Evolutionary conservation across 2,888 invertebrate genomes (phyloP).

Genomic region (Sycophila texana): DNA sequence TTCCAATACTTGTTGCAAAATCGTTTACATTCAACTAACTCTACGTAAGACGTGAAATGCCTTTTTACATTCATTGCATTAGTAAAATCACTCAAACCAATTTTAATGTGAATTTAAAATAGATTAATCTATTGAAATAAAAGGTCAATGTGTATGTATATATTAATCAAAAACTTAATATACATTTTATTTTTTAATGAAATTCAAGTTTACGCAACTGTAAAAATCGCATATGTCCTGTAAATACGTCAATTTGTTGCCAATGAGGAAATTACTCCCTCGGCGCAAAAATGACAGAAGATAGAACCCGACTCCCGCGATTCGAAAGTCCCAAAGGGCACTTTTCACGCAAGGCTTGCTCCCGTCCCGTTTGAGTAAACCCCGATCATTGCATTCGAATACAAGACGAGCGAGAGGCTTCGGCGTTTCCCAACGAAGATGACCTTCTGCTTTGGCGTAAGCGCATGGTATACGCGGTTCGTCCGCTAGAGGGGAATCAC

Average conservation of each 20-base stretch:
- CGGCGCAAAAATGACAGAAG: too few relatives aligned
- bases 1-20: conserved; percentile 30
- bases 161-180: too few relatives aligned
- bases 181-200: too few relatives aligned
- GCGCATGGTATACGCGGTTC: conserved; percentile 15
- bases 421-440: conserved; percentile 31
- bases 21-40: conserved; percentile 7
- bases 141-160: background rate
- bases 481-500: conserved; percentile 43
- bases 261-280: background rate
- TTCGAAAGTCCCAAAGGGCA: conserved; percentile 31
- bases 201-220: too few relatives aligned
- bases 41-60: background rate
- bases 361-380: conserved; percentile 16
- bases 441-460: conserved; percentile 48
- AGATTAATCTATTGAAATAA: background rate
- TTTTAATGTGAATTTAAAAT: conserved; percentile 24
- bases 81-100: conserved; percentile 20
- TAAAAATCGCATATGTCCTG: too few relatives aligned
- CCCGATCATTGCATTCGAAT: background rate
- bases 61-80: conserved; percentile 26
- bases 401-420: conserved; percentile 16
- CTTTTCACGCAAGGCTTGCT: conserved; percentile 55
- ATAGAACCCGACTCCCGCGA: too few relatives aligned
- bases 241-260: background rate